phyloP scores from a whole-genome alignment of 2,113 vertebrate species.

The Centropus unirufus region DNA sequence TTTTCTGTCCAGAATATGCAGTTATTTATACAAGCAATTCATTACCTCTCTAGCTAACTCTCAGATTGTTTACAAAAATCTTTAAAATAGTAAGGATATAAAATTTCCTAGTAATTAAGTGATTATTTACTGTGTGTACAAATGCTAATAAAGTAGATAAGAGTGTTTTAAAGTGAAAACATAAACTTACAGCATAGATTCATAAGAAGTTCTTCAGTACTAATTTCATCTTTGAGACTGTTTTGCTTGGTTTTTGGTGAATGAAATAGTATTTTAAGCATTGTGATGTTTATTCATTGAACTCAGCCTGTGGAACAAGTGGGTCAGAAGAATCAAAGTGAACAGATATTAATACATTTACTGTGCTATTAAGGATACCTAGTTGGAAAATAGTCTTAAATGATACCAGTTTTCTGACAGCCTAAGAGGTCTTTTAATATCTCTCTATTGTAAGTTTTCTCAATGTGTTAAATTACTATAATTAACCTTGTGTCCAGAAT shows the following conservation, averaged over 20 bases:
- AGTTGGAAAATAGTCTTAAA: not conserved
- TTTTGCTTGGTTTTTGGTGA: not conserved
- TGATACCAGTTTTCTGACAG: not conserved
- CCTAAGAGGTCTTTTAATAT: not conserved
- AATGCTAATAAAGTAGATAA: not conserved
- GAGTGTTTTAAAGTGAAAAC: not conserved
- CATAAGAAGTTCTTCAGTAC: not conserved
- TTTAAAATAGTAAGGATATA: not conserved
- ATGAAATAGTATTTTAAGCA: not conserved
- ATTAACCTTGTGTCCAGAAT: conserved; percentile 3
- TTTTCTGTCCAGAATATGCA: not conserved
- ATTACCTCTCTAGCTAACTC: not conserved
- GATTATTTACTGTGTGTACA: not conserved
- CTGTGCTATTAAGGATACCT: not conserved
- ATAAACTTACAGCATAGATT: not conserved
- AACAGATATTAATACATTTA: not conserved
- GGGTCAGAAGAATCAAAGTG: not conserved
- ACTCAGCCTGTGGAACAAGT: not conserved
- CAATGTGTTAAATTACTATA: not conserved
- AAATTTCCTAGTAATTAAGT: not conserved
- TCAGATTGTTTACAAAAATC: not conserved
- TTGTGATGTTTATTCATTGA: not conserved
- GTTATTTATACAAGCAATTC: not conserved
- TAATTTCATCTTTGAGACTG: not conserved
- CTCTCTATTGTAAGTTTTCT: not conserved